A percentile compares a stretch with the other conserved stretches of the same genome.
Evolutionary conservation across 2,113 vertebrate genomes (phyloP).

Genomic region (Malurus elegans): DNA sequence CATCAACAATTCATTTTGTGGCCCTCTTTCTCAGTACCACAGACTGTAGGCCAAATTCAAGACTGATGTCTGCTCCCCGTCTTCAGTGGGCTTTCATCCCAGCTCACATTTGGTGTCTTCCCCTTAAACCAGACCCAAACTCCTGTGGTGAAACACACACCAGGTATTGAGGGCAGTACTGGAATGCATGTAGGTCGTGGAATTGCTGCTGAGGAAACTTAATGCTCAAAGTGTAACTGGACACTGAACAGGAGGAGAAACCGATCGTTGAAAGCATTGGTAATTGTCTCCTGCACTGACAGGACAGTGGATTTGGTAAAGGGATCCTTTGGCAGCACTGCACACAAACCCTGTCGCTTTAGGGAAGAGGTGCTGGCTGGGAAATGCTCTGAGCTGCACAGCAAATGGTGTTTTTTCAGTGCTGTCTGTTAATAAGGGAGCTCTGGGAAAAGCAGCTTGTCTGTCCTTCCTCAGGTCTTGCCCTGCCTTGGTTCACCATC

Average conservation of each 20-base stretch:
- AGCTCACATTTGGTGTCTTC: conserved; percentile 12
- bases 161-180: background rate
- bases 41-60: conserved; percentile 14
- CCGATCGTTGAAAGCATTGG: background rate
- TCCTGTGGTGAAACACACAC: background rate
- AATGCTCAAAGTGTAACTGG: conserved; percentile 37
- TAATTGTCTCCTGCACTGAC: conserved; percentile 2
- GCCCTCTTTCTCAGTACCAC: conserved; percentile 18
- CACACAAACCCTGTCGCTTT: background rate
- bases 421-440: background rate
- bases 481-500: background rate
- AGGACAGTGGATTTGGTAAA: background rate
- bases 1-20: conserved; percentile 20
- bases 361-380: background rate
- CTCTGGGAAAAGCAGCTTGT: background rate
- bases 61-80: background rate
- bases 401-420: background rate
- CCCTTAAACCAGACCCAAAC: background rate
- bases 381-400: background rate
- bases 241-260: conserved; percentile 41
- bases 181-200: background rate
- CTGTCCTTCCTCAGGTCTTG: background rate
- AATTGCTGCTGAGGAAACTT: conserved; percentile 13
- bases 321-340: background rate
- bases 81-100: background rate